Evolutionary conservation across 2,888 invertebrate genomes (phyloP).

Genomic region (Lucinisca nassula): DNA sequence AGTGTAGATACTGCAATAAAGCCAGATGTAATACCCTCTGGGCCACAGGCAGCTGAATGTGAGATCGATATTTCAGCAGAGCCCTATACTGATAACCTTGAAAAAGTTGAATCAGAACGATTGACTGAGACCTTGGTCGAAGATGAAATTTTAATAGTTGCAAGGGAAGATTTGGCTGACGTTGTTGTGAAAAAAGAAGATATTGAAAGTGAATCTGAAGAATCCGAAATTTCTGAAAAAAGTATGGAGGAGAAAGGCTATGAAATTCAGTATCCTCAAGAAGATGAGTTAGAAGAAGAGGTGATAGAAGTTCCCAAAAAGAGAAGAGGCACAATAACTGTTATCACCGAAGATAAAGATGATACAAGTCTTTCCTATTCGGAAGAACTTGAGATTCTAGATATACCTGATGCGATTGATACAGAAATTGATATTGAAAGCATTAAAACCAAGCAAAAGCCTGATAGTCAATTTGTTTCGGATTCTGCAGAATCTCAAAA

Average conservation of each 20-base stretch:
- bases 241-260: background rate
- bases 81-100: no score
- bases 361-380: conserved; percentile 9
- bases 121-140: background rate
- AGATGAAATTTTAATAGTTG: background rate
- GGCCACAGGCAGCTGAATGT: no score
- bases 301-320: background rate
- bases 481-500: background rate
- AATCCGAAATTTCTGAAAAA: background rate
- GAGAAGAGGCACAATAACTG: background rate
- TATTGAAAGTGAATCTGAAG: background rate
- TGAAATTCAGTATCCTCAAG: background rate
- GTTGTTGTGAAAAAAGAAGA: background rate
- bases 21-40: no score
- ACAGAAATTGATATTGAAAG: background rate
- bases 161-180: background rate
- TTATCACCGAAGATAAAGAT: conserved; percentile 22
- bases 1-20: no score
- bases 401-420: conserved; percentile 16
- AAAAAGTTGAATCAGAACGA: background rate
- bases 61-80: no score
- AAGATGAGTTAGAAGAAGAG: background rate
- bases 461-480: background rate
- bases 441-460: background rate
- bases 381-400: conserved; percentile 41